Evolutionary conservation across 2,888 invertebrate species (phyloP).

Genomic region (Diarsia dahlii): DNA sequence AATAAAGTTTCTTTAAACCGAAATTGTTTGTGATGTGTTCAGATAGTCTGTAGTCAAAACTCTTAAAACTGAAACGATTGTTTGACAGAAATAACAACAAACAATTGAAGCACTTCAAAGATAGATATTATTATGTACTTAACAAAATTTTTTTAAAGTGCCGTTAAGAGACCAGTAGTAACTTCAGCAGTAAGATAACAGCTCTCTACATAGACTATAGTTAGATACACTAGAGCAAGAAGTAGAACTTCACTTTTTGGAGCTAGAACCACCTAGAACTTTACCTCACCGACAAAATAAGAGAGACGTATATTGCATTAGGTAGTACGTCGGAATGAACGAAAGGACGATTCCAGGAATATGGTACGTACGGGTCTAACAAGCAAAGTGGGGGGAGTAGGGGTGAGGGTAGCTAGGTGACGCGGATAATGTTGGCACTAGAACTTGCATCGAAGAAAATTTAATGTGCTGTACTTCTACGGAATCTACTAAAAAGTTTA

Average conservation of each 20-base stretch:
- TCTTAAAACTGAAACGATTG: background rate
- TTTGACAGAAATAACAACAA: conserved; percentile 2
- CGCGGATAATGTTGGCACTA: background rate
- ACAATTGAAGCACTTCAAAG: conserved; percentile 5
- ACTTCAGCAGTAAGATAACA: conserved; percentile 12
- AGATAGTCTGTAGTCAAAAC: conserved; percentile 2
- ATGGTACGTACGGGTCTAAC: no score
- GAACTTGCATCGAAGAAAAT: background rate
- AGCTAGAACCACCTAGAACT: no score
- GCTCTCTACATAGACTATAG: no score
- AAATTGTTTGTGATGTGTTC: conserved; percentile 1
- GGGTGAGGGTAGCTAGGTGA: no score
- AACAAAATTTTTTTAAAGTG: conserved; percentile 32
- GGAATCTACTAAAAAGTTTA: conserved; percentile 4
- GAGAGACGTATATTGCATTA: background rate
- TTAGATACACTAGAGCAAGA: no score
- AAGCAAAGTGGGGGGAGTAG: background rate
- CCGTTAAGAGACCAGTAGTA: background rate
- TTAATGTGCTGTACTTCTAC: background rate
- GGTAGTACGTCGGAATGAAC: background rate
- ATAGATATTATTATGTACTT: background rate
- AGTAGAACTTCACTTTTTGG: no score
- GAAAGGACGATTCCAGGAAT: background rate
- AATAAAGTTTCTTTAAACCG: no score
- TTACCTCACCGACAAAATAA: background rate